Evolutionary conservation across 2,888 invertebrate genomes (phyloP).

Genomic region (Gerris lacustris): DNA sequence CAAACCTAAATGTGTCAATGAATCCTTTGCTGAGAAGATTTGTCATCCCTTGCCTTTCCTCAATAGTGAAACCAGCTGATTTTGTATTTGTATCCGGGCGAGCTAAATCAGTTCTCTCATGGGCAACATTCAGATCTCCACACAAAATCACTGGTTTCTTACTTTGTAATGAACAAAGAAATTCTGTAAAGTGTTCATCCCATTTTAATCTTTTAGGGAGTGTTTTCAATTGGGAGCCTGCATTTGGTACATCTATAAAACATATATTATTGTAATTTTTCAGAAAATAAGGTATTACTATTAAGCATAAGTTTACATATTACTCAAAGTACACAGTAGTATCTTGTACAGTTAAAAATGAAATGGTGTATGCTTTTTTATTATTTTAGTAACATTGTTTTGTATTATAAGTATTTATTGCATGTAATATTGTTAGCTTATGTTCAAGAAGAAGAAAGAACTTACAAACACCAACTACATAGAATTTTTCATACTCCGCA

Average conservation of each 20-base stretch:
- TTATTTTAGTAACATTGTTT: too few species aligned
- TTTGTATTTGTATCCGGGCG: constrained; percentile 88
- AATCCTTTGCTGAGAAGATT: constrained; percentile 68
- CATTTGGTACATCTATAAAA: constrained; percentile 74
- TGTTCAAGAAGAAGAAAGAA: constrained; percentile 2
- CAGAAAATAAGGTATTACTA: too few species aligned
- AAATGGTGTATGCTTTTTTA: too few species aligned
- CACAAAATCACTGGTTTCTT: constrained; percentile 89
- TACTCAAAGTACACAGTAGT: too few species aligned
- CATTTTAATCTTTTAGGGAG: constrained; percentile 78
- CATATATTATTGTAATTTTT: neutral
- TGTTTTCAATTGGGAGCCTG: constrained; percentile 76
- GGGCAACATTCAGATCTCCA: constrained; percentile 97
- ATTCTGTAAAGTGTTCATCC: constrained; percentile 72
- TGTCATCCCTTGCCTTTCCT: constrained; percentile 86
- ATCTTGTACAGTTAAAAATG: too few species aligned
- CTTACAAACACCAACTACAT: constrained; percentile 69
- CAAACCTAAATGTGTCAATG: constrained; percentile 71
- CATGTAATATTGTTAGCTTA: too few species aligned
- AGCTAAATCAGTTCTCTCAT: constrained; percentile 84
- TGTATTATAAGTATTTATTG: too few species aligned
- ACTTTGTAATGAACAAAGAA: constrained; percentile 63
- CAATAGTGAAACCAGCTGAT: constrained; percentile 89
- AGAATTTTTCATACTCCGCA: constrained; percentile 85
- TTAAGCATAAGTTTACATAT: too few species aligned